phyloP scores from a whole-genome alignment of 2,797 vertebrate species.

The Garrulus glandarius region DNA sequence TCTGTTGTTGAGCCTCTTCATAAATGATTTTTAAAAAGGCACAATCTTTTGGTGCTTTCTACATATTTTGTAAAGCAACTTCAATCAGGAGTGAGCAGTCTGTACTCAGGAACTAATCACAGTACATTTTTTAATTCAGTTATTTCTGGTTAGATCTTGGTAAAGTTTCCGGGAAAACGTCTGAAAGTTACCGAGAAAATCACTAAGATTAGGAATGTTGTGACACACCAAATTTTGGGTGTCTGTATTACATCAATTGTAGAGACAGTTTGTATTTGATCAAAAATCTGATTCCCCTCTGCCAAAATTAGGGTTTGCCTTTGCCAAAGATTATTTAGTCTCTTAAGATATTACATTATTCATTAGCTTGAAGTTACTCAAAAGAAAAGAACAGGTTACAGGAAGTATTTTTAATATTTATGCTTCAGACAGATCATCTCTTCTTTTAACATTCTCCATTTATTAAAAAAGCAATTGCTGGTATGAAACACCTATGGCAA shows the following conservation, averaged over 20 bases:
- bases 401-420: neutral
- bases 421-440: neutral
- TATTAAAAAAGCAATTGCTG: neutral
- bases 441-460: neutral
- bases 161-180: neutral
- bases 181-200: neutral
- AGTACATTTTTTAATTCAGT: neutral
- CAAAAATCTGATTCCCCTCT: neutral
- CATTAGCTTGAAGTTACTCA: neutral
- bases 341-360: neutral
- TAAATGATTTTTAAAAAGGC: neutral
- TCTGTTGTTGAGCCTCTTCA: neutral
- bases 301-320: neutral
- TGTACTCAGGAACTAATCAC: neutral
- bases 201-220: neutral
- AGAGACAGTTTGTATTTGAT: neutral
- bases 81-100: neutral
- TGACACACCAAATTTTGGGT: neutral
- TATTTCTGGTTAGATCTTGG: neutral
- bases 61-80: neutral
- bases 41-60: neutral
- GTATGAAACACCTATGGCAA: constrained; percentile 10
- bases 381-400: neutral
- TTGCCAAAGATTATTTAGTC: neutral
- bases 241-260: neutral